Evolutionary conservation across 2,113 vertebrate genomes (phyloP), one percentile per base, ranked within the genome.

Genomic region (Trochalopteron elliotii): DNA sequence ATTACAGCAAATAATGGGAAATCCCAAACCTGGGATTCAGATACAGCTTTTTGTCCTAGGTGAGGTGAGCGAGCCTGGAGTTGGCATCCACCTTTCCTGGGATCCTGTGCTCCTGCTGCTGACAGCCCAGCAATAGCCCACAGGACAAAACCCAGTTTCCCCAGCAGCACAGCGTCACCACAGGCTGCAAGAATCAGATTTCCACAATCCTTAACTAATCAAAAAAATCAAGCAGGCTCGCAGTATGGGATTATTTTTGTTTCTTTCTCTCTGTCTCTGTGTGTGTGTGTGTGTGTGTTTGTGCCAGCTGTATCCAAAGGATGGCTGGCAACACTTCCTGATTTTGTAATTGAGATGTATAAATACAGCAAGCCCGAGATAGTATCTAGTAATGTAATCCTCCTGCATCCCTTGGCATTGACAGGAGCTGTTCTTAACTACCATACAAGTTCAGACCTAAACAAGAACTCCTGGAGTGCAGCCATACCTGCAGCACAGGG

Each of bases 291-390:
- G 55, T 83, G 83, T 37, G 57, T 90, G 82, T 92, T 88, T 89
- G 63, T 75, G 80, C 89, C 83, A 91, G 52, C 69, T 52, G 87
- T 75, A 78, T 89, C 91, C 87, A 82, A 93, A 87, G 1, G 69
- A 95, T 30, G 61, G 65, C 82, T 95, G 95, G 89, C 83, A 83
- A 76, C 69, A 57, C 65, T 84, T 93, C 91, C 93, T 68, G 57
- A 94, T 94, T 91, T 82, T 89, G 91, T 94, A 93, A 93, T 11
- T 60, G 86, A 94, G 86, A 81, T 82, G 77, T 55, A 94, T 67
- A 87, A 95, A 94, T 89, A 82, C 72, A 95, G 86, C 80, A 40
- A 84, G 49, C 10, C 28, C 1, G 13, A 92, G 96, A 96, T 94
- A 94, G 7, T 39, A 96, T 95, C 94, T 87, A 3, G 77, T 72